A percentile compares a stretch with the other conserved stretches of the same genome.
phyloP scores from a whole-genome alignment of 2,888 invertebrate species.

The Drosophila borealis region DNA sequence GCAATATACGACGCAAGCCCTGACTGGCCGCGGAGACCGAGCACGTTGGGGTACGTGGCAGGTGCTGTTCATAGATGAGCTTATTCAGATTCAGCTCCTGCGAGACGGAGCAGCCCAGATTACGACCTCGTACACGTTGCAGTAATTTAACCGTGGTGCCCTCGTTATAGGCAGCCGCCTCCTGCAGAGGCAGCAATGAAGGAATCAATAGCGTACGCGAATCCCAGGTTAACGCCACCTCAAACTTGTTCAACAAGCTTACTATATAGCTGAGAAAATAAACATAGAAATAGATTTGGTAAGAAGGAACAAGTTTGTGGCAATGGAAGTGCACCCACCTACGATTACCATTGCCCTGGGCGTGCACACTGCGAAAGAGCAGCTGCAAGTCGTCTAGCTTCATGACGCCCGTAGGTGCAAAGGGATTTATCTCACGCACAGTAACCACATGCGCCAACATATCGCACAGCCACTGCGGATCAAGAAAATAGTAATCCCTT shows the following conservation, averaged over 20 bases:
- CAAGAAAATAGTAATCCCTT: constrained; percentile 97
- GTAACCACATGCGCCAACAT: constrained; percentile 98
- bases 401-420: constrained; percentile 97
- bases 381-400: constrained; percentile 95
- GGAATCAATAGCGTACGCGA: constrained; percentile 95
- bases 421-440: constrained; percentile 98
- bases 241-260: constrained; percentile 97
- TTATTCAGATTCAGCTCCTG: constrained; percentile 82
- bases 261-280: constrained; percentile 90
- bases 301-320: too few relatives aligned
- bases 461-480: constrained; percentile 99
- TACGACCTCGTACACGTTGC: constrained; percentile 81
- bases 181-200: constrained; percentile 93
- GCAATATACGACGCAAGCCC: constrained; percentile 88
- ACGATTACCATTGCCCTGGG: constrained; percentile 89
- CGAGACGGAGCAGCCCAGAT: constrained; percentile 81
- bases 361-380: constrained; percentile 95
- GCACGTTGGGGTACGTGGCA: constrained; percentile 32
- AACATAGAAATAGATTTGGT: not conserved
- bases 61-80: constrained; percentile 74
- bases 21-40: constrained; percentile 32
- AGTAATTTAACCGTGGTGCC: constrained; percentile 84
- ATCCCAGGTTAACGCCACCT: constrained; percentile 98
- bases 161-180: constrained; percentile 85
- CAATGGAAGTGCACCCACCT: constrained; percentile 61